Percentiles rank a stretch among this genome's conserved stretches.
phyloP scores from a whole-genome alignment of 2,888 invertebrate genomes.

The Xylocampa areola region DNA sequence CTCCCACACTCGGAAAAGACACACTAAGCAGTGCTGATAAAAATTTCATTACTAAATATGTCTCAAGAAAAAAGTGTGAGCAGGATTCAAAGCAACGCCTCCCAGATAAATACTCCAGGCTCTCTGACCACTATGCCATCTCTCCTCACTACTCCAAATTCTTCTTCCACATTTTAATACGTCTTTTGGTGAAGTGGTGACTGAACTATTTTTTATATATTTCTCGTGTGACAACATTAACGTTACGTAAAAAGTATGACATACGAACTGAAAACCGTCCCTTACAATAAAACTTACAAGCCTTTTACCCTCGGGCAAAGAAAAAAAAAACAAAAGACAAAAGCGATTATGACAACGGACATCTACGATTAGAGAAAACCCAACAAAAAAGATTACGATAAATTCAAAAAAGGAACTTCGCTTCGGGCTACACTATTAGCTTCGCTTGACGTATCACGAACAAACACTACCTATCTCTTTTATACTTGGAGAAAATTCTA shows the following conservation, averaged over 20 bases:
- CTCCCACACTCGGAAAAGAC: no score
- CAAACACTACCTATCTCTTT: conserved; percentile 23
- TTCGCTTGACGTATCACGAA: neutral
- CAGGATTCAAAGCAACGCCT: no score
- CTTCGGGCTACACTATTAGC: conserved; percentile 23
- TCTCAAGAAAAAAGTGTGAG: no score
- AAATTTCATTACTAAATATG: no score
- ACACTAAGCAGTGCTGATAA: no score
- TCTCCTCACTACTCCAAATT: no score
- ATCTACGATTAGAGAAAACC: conserved; percentile 50
- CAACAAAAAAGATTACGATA: conserved; percentile 52
- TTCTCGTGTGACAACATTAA: no score
- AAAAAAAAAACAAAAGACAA: conserved; percentile 40
- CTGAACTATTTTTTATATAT: no score
- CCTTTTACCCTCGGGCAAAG: neutral
- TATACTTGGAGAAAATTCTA: conserved; percentile 1
- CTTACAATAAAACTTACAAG: conserved; percentile 35
- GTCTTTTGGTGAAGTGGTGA: no score
- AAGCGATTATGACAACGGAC: conserved; percentile 50
- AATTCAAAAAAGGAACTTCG: conserved; percentile 51
- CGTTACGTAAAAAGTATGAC: conserved; percentile 12
- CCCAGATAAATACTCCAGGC: no score
- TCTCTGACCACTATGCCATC: no score
- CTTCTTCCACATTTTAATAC: no score
- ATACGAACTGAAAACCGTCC: conserved; percentile 26